Evolutionary conservation across 2,797 vertebrate species (phyloP), one percentile per base, ranked within the genome.

Genomic region (Tarsius wallacei): DNA sequence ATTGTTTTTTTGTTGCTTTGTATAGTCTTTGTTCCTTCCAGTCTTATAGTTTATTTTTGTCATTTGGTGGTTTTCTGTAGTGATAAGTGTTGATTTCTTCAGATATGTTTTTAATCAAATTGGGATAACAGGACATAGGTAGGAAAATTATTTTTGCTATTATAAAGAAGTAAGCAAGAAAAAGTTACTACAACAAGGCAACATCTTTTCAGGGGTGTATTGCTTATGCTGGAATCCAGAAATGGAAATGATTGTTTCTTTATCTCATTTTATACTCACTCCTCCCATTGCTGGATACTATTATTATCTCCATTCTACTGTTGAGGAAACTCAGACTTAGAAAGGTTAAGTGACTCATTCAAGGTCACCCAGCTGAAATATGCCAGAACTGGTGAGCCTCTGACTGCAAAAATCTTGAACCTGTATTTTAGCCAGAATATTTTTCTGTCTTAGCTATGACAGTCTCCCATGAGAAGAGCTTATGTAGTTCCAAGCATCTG

Each of bases 301-400:
- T 15, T 14, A 16, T 57, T 71, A 24, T 42, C 77, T 90, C 74
- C 31, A 22, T 70, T 91, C 83, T 51, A 31, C 64, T 63, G 6
- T 21, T 53, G 59, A 91, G 85, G 53, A 88, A 93, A 49, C 10
- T 66, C 31, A 57, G 55, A 26, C n/a, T 66, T 42, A 42, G 71
- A 49, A 63, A 70, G 59, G 70, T 78, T 28, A 86, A 47, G 47
- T 47, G 86, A 80, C 87, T 82, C 49, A 70, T 71, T 88, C 51
- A 55, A 89, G 70, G 49, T 73, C 86, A 77, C 2, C 2, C 2
- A 59, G 36, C 33, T 77, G 91, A 87, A 31, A 78, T 51, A 16
- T 36, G 53, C 66, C 59, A 83, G 68, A 74, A 21, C 36, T 19
- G n/a, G 57, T 51, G 84, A 87, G 28, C 8, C 47, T 42, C 19